These are phyloP conservation scores for Ochropacha duplaris DNA, from an alignment of 2,888 invertebrate species.

Conservation along the genomic window DNA sequence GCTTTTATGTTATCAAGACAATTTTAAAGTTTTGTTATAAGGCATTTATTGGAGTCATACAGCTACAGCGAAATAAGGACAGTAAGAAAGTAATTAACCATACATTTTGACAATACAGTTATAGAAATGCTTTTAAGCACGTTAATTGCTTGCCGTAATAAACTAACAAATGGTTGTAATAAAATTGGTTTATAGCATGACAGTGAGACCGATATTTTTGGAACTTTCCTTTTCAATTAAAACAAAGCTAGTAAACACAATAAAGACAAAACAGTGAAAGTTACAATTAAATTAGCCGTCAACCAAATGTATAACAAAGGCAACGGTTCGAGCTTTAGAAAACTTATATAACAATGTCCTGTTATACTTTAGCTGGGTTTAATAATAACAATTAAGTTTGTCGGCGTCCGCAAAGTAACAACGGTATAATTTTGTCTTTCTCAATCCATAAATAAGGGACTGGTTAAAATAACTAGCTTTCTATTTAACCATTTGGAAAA, in stretches of 20 bases:
- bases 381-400: background rate
- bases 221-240: background rate
- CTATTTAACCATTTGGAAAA: background rate
- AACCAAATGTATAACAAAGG: background rate
- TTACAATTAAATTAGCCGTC: background rate
- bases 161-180: background rate
- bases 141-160: background rate
- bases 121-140: too few species aligned
- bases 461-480: background rate
- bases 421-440: background rate
- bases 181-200: background rate
- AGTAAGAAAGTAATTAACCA: too few species aligned
- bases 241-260: background rate
- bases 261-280: background rate
- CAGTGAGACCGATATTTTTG: background rate
- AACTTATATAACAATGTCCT: background rate
- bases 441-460: background rate
- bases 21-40: background rate
- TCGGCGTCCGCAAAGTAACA: background rate
- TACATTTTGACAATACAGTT: too few species aligned
- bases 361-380: background rate
- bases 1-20: background rate
- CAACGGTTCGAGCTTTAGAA: background rate
- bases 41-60: background rate
- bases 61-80: too few species aligned